phyloP scores from a whole-genome alignment of 1,140 invertebrate genomes.

The Penaeus indicus region DNA sequence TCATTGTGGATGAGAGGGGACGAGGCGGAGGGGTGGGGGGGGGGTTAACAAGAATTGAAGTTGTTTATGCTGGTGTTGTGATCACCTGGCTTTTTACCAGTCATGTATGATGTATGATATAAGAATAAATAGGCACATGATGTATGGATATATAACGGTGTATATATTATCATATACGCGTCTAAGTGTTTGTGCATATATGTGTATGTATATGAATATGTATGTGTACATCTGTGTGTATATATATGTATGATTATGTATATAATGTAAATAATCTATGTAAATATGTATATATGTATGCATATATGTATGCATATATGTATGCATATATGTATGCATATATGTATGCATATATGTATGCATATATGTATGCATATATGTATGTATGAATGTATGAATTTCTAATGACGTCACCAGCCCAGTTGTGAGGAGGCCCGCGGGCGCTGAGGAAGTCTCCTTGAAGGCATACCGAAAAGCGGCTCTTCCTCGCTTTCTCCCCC shows the following conservation, averaged over 20 bases:
- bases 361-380: too few relatives aligned
- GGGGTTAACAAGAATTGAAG: too few relatives aligned
- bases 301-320: constrained; percentile 22
- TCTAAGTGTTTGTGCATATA: background rate
- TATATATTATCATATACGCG: background rate
- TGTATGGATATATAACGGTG: background rate
- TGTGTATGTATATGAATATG: constrained; percentile 4
- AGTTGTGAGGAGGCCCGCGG: too few relatives aligned
- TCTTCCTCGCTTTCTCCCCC: too few relatives aligned
- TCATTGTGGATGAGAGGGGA: too few relatives aligned
- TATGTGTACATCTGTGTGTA: background rate
- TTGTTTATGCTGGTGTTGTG: too few relatives aligned
- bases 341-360: too few relatives aligned
- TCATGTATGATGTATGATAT: background rate
- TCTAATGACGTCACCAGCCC: too few relatives aligned
- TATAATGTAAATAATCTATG: background rate
- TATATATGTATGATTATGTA: background rate
- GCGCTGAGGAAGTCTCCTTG: too few relatives aligned
- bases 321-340: background rate
- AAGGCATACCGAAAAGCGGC: too few relatives aligned
- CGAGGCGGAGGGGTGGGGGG: too few relatives aligned
- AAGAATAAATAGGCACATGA: background rate
- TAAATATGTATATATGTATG: background rate
- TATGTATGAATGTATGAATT: too few relatives aligned
- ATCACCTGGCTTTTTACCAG: background rate